Base-by-base conservation (phyloP, 2,113 vertebrate species). In the Paramisgurnus dabryanus region DNA sequence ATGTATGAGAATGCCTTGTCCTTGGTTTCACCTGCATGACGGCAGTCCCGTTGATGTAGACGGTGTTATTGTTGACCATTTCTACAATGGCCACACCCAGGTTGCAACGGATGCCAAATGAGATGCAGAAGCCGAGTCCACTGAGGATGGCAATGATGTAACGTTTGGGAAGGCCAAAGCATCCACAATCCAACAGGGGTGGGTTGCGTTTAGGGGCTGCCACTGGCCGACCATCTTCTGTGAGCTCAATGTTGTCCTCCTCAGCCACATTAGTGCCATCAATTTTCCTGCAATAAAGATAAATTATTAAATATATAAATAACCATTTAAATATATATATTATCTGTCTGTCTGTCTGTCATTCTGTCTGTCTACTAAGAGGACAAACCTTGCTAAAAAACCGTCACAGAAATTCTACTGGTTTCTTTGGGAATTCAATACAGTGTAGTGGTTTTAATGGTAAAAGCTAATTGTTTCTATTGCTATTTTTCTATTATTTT, bases 71-170 rank as follows among this genome's bases (percentile, higher is more conserved):
- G 91, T 98, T 99, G 84, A 99, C 98, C 98, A 99, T 99, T 89
- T 99, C 95, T 78, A 99, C 98, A 0, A 99, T 99, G 88, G 98
- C 98, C 63, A 99, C 96, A 0, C 98, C 98, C 22, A 99, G 94
- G 85, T 98, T 99, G 85, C 98, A 99, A 6, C 98, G 91, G 86
- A 99, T 99, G 70, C 98, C 97, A 0, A 99, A 99, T 43, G 98
- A 99, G 89, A 99, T 99, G 93, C 98, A 99, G 87, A 99, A 99
- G n/a, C 98, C 98, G 85, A 99, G 91, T 1, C 97, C 97, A 0
- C 96, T 98, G 92, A 99, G 97, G 34, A 99, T 93, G 86, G 97
- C 97, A 0, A 98, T 96, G 90, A 99, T 96, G 90, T 99, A 99
- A 39, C 97, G 96, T 82, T 99, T 98, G 65, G 98, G 98, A 74